A percentile compares a stretch with the other conserved stretches of the same genome.
These are phyloP conservation scores for Microctonus hyperodae DNA, from an alignment of 2,888 invertebrate genomes.

Conservation along the genomic window DNA sequence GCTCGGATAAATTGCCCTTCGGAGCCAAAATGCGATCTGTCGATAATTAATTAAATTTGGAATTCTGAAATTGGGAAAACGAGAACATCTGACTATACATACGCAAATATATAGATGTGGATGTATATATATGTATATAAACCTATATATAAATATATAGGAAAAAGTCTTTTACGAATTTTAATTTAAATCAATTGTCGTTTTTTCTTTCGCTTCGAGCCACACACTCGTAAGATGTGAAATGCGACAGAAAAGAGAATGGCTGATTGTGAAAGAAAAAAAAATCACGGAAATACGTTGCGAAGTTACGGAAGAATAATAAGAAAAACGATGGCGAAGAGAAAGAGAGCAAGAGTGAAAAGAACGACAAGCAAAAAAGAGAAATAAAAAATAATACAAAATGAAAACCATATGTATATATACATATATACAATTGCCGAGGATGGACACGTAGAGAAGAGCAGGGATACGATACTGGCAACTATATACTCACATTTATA, in stretches of 20 bases:
- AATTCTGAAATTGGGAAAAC: slow-evolving; percentile 26
- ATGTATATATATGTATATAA: too few species aligned
- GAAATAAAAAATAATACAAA: background rate
- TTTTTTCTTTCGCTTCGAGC: background rate
- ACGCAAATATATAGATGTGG: too few species aligned
- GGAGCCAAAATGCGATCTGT: slow-evolving; percentile 22
- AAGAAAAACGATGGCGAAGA: slow-evolving; percentile 11
- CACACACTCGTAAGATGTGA: background rate
- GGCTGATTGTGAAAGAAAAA: slow-evolving; percentile 1
- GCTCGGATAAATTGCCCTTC: slow-evolving; percentile 7
- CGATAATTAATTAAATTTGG: slow-evolving; percentile 33
- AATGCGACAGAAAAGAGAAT: slow-evolving; percentile 1
- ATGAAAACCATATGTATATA: background rate
- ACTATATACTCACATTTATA: background rate
- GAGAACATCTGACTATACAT: background rate
- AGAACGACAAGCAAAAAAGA: background rate
- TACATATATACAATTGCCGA: background rate
- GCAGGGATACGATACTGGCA: background rate
- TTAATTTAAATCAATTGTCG: slow-evolving; percentile 20
- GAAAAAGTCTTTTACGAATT: slow-evolving; percentile 13
- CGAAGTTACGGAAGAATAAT: slow-evolving; percentile 30
- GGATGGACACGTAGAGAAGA: background rate
- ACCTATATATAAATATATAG: too few species aligned
- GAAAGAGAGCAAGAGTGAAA: slow-evolving; percentile 20
- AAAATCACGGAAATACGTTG: slow-evolving; percentile 7